A percentile compares a stretch with the other conserved stretches of the same genome.
phyloP scores from a whole-genome alignment of 1,140 invertebrate species.

The Drosophila asahinai region DNA sequence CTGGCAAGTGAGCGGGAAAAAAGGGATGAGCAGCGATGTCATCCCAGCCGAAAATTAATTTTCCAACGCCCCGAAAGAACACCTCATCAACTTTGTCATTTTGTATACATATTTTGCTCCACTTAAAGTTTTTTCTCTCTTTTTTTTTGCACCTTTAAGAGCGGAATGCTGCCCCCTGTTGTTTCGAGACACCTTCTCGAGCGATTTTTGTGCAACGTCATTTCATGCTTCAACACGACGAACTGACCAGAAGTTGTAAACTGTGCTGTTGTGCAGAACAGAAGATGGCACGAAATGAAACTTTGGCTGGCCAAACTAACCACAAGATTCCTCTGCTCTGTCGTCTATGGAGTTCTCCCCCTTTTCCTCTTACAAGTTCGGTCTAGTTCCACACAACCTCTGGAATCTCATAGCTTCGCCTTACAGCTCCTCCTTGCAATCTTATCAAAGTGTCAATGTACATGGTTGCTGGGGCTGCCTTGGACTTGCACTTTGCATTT shows the following conservation, averaged over 20 bases:
- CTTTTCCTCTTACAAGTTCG: background rate
- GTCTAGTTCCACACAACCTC: background rate
- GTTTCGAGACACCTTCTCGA: slow-evolving; percentile 8
- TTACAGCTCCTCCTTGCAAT: slow-evolving; percentile 36
- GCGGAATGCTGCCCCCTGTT: background rate
- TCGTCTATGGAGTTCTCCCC: slow-evolving; percentile 1
- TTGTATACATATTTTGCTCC: slow-evolving; percentile 49
- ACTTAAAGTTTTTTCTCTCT: slow-evolving; percentile 37
- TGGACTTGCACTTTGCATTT: slow-evolving; percentile 30
- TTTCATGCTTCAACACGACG: slow-evolving; percentile 51
- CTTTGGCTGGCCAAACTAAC: slow-evolving; percentile 34
- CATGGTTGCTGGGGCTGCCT: slow-evolving; percentile 22
- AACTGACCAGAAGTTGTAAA: slow-evolving; percentile 63
- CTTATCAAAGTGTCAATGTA: slow-evolving; percentile 78
- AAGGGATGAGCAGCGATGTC: slow-evolving; percentile 43
- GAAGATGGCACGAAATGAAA: slow-evolving; percentile 34
- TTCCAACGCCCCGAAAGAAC: slow-evolving; percentile 59
- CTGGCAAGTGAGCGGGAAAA: slow-evolving; percentile 4
- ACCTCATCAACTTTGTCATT: slow-evolving; percentile 48
- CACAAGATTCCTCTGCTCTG: slow-evolving; percentile 26
- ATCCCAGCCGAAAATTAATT: slow-evolving; percentile 73
- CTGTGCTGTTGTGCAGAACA: slow-evolving; percentile 32
- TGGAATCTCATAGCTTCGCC: background rate
- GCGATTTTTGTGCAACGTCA: slow-evolving; percentile 66
- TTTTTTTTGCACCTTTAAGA: slow-evolving; percentile 62